Percentiles rank a stretch among this genome's conserved stretches.
Conservation (phyloP, 2,797 vertebrate genomes). For the Coccyzus lansbergi region DNA sequence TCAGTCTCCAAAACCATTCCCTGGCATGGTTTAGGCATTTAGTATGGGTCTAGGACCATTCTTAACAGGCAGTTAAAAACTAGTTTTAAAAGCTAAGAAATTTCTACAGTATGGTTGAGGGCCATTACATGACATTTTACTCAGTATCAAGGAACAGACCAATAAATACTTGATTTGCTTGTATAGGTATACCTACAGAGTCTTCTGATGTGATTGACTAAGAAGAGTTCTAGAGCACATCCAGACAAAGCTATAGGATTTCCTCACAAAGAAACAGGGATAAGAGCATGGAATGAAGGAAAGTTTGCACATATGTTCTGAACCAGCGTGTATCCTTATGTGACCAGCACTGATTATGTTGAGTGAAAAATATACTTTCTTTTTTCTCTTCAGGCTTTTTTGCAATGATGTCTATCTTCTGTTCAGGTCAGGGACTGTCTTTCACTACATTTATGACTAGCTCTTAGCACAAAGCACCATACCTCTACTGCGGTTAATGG, state of each 20-base stretch:
- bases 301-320: accelerated
- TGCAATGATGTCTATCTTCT: not conserved
- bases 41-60: not conserved
- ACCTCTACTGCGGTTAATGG: not conserved
- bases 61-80: not conserved
- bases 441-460: not conserved
- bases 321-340: not conserved
- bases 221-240: not conserved
- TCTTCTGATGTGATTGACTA: not conserved
- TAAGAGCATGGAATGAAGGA: not conserved
- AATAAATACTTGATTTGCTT: not conserved
- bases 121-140: not conserved
- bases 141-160: not conserved
- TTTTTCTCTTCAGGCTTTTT: not conserved
- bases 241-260: not conserved
- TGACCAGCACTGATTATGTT: not conserved
- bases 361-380: not conserved
- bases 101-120: not conserved
- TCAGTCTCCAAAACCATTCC: not conserved
- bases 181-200: not conserved
- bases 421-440: not conserved
- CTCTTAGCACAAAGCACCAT: not conserved
- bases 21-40: not conserved
- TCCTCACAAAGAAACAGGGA: not conserved
- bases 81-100: not conserved